Base-by-base conservation (phyloP, 2,888 invertebrate genomes). In the Caenorhabditis zanzibari region DNA sequence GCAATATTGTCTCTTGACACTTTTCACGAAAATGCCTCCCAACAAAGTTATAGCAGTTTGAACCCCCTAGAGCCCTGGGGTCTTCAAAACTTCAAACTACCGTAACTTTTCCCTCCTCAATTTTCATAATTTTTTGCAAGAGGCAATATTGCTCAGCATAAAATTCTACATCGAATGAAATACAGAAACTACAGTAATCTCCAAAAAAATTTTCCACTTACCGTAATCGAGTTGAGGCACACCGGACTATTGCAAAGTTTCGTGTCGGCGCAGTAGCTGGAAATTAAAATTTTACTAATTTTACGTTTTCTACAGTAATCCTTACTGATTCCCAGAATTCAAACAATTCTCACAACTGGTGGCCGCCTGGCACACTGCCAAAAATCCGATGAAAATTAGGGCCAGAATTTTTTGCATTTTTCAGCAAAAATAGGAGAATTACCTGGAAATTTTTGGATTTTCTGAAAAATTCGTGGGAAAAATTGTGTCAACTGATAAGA, bases 141-240 rank as follows among this genome's bases (percentile, higher is more conserved):
- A 41, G 41, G 41, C 10, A 44, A 63, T 24, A 22, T 24, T 63
- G 41, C 19, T 63, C 44, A 41, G 22, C 22, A 24, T 24, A 7
- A 41, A 61, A 61, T 61, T 41, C 22, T 68, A 35, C 68, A 38
- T 52, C 47, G 19, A 68, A n/a, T n/a, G 9, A 41, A 26, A 58
- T 72, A 35, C 64, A 56, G n/a, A 41, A 41, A 22, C 24, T 24
- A 54, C 54, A 64, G 19, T n/a, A 32, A 10, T 44, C 22, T 12
- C 38, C 47, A 47, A 47, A 38, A 54, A 54, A 22, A 12, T 6
- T 59, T 59, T n/a, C 22, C 32, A 38, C 71, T 28, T 66, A 82
- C 81, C 63, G 81, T 82, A 72, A 82, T 72, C 61, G 71, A 71
- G 38, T 82, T 82, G n/a, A 82, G 24, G 38, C 81, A 82, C 12